These are phyloP conservation scores for Goniozus legneri DNA, from an alignment of 1,140 invertebrate species.

Conservation along the genomic window DNA sequence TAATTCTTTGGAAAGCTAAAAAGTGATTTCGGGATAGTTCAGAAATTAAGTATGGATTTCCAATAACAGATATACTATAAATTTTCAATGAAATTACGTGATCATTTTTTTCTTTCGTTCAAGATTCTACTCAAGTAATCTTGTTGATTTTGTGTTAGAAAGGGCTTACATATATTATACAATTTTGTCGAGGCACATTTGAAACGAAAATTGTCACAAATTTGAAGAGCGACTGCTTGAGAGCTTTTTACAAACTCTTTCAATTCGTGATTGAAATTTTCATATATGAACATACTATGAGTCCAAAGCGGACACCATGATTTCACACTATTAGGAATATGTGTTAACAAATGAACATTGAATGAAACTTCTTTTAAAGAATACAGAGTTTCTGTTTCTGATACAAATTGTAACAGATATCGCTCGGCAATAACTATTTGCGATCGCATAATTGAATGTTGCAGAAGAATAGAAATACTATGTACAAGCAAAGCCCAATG, in stretches of 20 bases:
- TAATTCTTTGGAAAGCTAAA: too few species aligned
- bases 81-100: too few species aligned
- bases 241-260: constrained; percentile 12
- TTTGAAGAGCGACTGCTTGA: constrained; percentile 9
- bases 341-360: constrained; percentile 26
- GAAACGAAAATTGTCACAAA: constrained; percentile 10
- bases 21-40: too few species aligned
- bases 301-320: constrained; percentile 23
- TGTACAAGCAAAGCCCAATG: constrained; percentile 29
- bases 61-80: too few species aligned
- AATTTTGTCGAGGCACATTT: neutral
- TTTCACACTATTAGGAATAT: constrained; percentile 14
- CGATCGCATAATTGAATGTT: constrained; percentile 14
- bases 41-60: too few species aligned
- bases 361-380: constrained; percentile 15
- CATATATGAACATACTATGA: constrained; percentile 18
- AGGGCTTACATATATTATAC: neutral
- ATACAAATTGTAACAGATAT: constrained; percentile 23
- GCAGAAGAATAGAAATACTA: constrained; percentile 19
- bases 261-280: constrained; percentile 13
- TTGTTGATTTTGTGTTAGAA: too few species aligned
- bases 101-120: too few species aligned
- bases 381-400: constrained; percentile 20
- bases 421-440: constrained; percentile 15
- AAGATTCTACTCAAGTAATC: too few species aligned